These are phyloP conservation scores for Hippotragus niger DNA, from an alignment of 2,113 vertebrate species.

Conservation along the genomic window DNA sequence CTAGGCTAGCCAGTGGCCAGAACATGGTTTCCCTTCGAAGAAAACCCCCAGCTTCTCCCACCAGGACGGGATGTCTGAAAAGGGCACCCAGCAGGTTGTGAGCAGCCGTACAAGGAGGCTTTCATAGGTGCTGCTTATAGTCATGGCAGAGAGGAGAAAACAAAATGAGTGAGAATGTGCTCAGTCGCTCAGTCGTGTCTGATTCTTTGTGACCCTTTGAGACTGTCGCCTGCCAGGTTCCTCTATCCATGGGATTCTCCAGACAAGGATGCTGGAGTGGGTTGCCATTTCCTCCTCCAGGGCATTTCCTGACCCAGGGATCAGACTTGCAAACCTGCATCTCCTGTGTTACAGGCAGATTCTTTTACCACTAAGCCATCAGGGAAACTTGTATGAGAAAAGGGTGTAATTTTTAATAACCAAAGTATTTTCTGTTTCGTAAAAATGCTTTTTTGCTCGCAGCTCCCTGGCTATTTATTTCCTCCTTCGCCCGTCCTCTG, in stretches of 20 bases:
- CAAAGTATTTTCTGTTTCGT: not conserved
- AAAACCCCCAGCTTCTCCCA: fast-evolving
- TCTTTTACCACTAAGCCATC: not conserved
- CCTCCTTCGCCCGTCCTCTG: fast-evolving
- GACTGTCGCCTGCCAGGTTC: not conserved
- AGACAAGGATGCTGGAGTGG: not conserved
- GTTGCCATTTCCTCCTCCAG: not conserved
- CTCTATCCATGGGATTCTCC: not conserved
- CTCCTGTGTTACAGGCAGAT: not conserved
- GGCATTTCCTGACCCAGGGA: not conserved
- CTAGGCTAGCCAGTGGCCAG: not conserved
- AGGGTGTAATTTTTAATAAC: fast-evolving
- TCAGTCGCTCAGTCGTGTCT: not conserved
- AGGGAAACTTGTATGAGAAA: not conserved
- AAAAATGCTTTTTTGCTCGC: not conserved
- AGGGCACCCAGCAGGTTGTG: fast-evolving
- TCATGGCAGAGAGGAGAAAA: not conserved
- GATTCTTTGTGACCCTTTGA: not conserved
- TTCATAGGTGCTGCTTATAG: fast-evolving
- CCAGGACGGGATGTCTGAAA: fast-evolving
- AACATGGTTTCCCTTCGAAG: fast-evolving
- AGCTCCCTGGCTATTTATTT: too few relatives aligned
- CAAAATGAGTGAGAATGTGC: fast-evolving
- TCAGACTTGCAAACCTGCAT: not conserved
- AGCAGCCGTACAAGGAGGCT: fast-evolving